Conservation (phyloP, 2,797 vertebrate species). For the Lithobates sylvaticus region DNA sequence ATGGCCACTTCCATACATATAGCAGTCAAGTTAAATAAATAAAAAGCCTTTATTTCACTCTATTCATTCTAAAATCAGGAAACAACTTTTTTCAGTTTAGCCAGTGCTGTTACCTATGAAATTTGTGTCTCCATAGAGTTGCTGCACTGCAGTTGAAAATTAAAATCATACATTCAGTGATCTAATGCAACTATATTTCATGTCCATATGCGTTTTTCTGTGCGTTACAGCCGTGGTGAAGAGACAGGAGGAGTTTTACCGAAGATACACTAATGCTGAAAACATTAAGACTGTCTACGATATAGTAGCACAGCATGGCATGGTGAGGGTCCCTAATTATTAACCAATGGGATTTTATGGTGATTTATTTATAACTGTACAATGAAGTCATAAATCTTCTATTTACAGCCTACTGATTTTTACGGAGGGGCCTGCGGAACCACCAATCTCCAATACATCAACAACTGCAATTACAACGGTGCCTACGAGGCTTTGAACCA, state of each 20-base stretch:
- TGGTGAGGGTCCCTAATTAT: background rate
- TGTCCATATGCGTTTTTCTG: too few species aligned
- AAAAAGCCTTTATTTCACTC: too few species aligned
- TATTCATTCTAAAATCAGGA: too few species aligned
- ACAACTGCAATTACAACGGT: constrained; percentile 36
- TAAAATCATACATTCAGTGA: too few species aligned
- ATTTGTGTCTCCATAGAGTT: too few species aligned
- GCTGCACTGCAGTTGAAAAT: too few species aligned
- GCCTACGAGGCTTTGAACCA: constrained; percentile 24
- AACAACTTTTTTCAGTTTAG: too few species aligned
- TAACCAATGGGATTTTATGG: background rate
- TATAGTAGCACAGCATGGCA: constrained; percentile 18
- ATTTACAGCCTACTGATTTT: constrained; percentile 7
- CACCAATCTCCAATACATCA: constrained; percentile 7
- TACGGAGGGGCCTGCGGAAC: constrained; percentile 1
- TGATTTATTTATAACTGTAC: background rate
- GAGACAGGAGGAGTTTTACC: constrained; percentile 20
- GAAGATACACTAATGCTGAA: background rate
- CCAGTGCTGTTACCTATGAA: too few species aligned
- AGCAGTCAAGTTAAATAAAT: too few species aligned
- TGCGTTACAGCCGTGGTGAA: constrained; percentile 9
- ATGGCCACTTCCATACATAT: too few species aligned
- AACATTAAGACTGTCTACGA: constrained; percentile 1
- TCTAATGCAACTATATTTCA: too few species aligned
- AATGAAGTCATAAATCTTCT: background rate